phyloP scores from a whole-genome alignment of 2,113 vertebrate genomes.

The Salvelinus alpinus region DNA sequence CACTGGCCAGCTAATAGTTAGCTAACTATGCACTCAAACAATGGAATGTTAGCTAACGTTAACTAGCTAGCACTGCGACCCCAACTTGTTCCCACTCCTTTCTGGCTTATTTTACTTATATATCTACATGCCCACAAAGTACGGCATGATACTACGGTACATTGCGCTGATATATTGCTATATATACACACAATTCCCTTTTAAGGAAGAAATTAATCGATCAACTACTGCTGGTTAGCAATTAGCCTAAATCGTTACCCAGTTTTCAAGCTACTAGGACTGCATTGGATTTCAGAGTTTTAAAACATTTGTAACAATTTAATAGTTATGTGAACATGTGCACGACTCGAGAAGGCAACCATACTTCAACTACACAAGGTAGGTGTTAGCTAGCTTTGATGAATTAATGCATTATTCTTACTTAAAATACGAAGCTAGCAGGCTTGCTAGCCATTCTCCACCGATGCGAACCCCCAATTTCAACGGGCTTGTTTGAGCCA shows the following conservation, averaged over 20 bases:
- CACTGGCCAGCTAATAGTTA: neutral
- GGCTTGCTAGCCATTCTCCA: constrained; percentile 10
- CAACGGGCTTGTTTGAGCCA: constrained; percentile 46
- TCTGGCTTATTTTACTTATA: neutral
- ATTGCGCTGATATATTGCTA: neutral
- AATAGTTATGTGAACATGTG: neutral
- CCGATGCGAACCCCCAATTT: constrained; percentile 35
- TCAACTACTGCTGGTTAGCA: constrained; percentile 34
- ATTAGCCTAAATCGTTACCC: neutral
- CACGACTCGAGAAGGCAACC: neutral
- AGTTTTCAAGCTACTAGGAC: constrained; percentile 4
- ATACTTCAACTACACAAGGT: neutral
- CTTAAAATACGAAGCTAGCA: constrained; percentile 47
- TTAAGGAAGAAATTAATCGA: neutral
- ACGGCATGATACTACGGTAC: neutral
- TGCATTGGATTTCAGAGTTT: constrained; percentile 13
- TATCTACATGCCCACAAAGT: neutral
- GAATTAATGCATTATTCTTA: constrained; percentile 59
- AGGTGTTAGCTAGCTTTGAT: neutral
- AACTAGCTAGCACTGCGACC: neutral
- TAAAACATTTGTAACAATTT: neutral
- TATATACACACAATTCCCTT: neutral
- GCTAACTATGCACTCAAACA: constrained; percentile 37
- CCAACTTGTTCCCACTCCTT: neutral
- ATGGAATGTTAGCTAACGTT: constrained; percentile 21